phyloP scores from a whole-genome alignment of 1,140 invertebrate genomes.

The Drosophila arizonae region DNA sequence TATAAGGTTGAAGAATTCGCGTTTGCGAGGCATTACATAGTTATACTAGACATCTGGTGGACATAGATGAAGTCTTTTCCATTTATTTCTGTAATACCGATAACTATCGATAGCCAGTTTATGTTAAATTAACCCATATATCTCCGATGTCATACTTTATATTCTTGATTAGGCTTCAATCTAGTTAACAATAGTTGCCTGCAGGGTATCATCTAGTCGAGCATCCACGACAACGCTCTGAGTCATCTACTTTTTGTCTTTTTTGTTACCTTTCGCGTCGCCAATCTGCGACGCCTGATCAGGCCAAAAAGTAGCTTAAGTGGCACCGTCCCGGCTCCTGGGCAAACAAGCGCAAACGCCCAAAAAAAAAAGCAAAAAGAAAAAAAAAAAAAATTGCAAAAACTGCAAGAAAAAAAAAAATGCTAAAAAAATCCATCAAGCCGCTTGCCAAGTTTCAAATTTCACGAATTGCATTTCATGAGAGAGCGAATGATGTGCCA shows the following conservation, averaged over 20 bases:
- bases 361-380: constrained; percentile 5
- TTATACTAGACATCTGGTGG: no score
- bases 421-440: constrained; percentile 40
- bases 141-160: no score
- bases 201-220: background rate
- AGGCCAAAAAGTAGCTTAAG: constrained; percentile 58
- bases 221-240: background rate
- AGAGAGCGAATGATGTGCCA: constrained; percentile 38
- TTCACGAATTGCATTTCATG: constrained; percentile 70
- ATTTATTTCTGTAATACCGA: background rate
- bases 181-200: no score
- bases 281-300: constrained; percentile 69
- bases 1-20: no score
- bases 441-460: constrained; percentile 55
- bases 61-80: no score
- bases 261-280: constrained; percentile 53
- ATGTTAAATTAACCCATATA: no score
- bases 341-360: constrained; percentile 22
- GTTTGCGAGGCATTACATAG: no score
- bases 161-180: no score
- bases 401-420: constrained; percentile 13
- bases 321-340: constrained; percentile 67
- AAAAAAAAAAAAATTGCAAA: constrained; percentile 4
- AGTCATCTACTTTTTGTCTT: constrained; percentile 32
- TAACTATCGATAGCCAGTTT: background rate